Percentiles rank a stretch among this genome's conserved stretches.
These are phyloP conservation scores for Phalacrocorax aristotelis DNA, from an alignment of 2,113 vertebrate genomes.

Conservation along the genomic window DNA sequence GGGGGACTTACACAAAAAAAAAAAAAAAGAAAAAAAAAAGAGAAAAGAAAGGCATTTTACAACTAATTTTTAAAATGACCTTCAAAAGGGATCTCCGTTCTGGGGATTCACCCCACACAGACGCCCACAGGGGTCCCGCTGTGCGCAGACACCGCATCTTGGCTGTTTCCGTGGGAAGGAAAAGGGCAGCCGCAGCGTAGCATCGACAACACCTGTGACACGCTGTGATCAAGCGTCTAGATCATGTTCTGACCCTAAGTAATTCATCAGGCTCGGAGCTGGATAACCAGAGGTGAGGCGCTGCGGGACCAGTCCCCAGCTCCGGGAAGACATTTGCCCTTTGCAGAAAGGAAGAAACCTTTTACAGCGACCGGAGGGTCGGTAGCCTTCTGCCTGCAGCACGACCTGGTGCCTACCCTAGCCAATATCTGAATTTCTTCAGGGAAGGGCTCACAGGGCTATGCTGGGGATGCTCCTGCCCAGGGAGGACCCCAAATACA, in stretches of 20 bases:
- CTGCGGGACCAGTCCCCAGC: accelerated
- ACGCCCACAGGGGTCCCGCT: background rate
- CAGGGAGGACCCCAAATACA: background rate
- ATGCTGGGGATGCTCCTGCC: background rate
- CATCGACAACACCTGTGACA: too few relatives aligned
- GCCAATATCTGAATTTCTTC: background rate
- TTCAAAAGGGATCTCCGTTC: background rate
- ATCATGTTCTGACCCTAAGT: background rate
- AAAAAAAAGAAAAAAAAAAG: background rate
- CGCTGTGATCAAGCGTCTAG: accelerated
- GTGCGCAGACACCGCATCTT: accelerated
- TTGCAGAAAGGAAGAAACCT: background rate
- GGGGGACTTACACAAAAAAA: background rate
- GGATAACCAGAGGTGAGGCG: background rate
- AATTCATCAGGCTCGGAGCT: background rate
- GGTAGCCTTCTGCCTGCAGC: background rate
- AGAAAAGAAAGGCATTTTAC: background rate
- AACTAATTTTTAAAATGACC: background rate
- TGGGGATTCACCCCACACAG: background rate
- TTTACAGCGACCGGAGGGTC: accelerated
- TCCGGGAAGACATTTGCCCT: background rate
- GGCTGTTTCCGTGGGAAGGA: background rate
- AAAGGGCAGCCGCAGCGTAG: background rate
- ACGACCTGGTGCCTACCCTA: accelerated
- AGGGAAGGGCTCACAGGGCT: background rate